Base-by-base conservation (phyloP, 2,888 invertebrate genomes). In the Perizoma flavofasciatum region DNA sequence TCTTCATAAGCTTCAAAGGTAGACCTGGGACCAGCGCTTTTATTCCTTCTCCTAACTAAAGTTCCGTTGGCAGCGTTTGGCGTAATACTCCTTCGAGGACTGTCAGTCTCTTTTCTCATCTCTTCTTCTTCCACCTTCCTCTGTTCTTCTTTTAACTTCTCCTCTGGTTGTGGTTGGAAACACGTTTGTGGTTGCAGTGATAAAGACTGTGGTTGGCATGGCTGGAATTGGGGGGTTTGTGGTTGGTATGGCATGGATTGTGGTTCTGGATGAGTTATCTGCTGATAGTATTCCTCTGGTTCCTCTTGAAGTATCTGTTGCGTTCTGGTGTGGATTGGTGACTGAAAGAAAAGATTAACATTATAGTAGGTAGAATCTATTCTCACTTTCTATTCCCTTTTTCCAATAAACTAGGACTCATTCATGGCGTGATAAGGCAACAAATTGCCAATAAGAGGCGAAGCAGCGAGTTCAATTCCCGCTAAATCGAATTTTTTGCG, bases 1-100 rank as follows among this genome's bases (percentile, higher is more conserved):
- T 98, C 97, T 77, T 98, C 98, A 72, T 97, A 97, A 69, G 96
- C 96, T 81, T 97, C 97, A 74, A 96, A 97, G 4, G 96, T 96
- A 9, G 95, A 94, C 10, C 94, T 88, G 0, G 94, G 93, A 6
- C 94, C 94, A 2, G 95, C 95, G 59, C 95, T 95, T 78, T 95
- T 95, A 67, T 94, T 94, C 55, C 94, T 83, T 78, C 96, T 88
- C 85, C 93, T 78, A 80, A 93, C 81, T 93, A 93, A 59, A 88
- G 93, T 45, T 93, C 91, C 92, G 70, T 89, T 91, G 39, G 88
- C 86, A 67, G 91, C 89, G 65, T 85, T 92, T 37, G 92, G 92
- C 6, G 92, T 91, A 10, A 91, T 77, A 72, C 92, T 92, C 65
- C 92, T 83, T 5, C 91, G 75, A 0, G 92, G 91, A 55, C 92